phyloP scores from a whole-genome alignment of 1,140 invertebrate species.

The Dreissena rostriformis region DNA sequence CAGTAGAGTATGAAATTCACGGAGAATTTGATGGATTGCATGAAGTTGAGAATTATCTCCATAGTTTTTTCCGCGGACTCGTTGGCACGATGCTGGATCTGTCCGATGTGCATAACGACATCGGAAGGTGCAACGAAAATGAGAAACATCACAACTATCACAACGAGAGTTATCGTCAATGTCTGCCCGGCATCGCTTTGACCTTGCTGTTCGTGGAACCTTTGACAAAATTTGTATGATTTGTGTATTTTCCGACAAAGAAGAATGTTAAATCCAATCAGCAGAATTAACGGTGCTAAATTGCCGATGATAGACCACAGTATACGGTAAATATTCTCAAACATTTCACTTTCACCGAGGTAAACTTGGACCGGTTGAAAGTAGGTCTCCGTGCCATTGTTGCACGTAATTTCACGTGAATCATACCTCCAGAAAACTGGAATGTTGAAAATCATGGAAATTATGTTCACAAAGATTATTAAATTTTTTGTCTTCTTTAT shows the following conservation, averaged over 20 bases:
- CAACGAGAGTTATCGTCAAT: constrained; percentile 77
- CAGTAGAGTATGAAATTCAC: constrained; percentile 78
- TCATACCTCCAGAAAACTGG: constrained; percentile 78
- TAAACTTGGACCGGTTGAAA: constrained; percentile 55
- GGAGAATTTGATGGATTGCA: constrained; percentile 77
- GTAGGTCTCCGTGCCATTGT: constrained; percentile 48
- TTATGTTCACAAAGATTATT: constrained; percentile 74
- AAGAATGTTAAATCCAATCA: constrained; percentile 77
- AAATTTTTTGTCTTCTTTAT: constrained; percentile 74
- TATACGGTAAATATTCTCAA: constrained; percentile 74
- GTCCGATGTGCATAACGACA: constrained; percentile 71
- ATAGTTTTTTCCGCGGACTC: constrained; percentile 67
- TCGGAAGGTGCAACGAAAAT: constrained; percentile 79
- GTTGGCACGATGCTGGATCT: constrained; percentile 66
- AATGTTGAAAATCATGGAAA: constrained; percentile 76
- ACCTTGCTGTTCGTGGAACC: constrained; percentile 63
- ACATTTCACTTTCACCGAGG: constrained; percentile 54
- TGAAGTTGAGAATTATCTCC: constrained; percentile 76
- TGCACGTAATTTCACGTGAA: constrained; percentile 58
- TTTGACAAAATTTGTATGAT: constrained; percentile 75
- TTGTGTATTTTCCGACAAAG: constrained; percentile 76
- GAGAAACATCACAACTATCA: constrained; percentile 79
- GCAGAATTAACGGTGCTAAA: constrained; percentile 75
- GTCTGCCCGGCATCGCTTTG: constrained; percentile 68
- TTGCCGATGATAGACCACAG: constrained; percentile 79